phyloP scores from a whole-genome alignment of 2,797 vertebrate species.

The Lagodon rhomboides region DNA sequence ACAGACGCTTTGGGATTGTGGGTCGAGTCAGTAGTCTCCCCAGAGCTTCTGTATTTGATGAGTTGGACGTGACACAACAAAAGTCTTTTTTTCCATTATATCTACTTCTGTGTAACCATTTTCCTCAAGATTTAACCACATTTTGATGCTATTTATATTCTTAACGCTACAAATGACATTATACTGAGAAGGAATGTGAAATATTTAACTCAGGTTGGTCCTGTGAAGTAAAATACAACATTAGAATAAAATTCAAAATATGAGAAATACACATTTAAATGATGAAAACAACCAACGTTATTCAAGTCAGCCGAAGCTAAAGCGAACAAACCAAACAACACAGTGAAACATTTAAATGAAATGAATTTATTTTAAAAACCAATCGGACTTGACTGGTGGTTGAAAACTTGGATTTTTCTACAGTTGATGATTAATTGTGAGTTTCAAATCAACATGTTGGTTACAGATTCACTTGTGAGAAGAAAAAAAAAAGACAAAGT shows the following conservation, averaged over 20 bases:
- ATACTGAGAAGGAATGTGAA: neutral
- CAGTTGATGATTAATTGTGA: slow-evolving; percentile 18
- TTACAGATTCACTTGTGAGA: slow-evolving; percentile 37
- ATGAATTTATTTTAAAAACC: slow-evolving; percentile 67
- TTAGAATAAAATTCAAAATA: neutral
- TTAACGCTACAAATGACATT: neutral
- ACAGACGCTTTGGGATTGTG: too few species aligned
- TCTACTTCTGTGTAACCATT: neutral
- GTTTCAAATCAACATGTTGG: slow-evolving; percentile 26
- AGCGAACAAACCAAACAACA: slow-evolving; percentile 63
- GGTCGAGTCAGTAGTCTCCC: too few species aligned
- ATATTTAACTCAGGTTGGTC: neutral
- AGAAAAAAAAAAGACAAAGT: neutral
- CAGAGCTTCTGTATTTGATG: too few species aligned
- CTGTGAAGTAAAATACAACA: neutral
- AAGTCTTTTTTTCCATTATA: too few species aligned
- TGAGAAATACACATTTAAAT: neutral
- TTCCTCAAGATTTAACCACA: neutral
- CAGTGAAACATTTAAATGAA: slow-evolving; percentile 51
- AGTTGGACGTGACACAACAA: too few species aligned
- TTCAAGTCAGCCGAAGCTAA: neutral
- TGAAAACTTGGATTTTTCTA: slow-evolving; percentile 14
- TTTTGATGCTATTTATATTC: neutral
- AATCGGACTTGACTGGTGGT: neutral
- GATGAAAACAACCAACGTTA: neutral